Evolutionary conservation across 2,888 invertebrate species (phyloP), one percentile per base, ranked within the genome.

Genomic region (Nomada goodeniana): DNA sequence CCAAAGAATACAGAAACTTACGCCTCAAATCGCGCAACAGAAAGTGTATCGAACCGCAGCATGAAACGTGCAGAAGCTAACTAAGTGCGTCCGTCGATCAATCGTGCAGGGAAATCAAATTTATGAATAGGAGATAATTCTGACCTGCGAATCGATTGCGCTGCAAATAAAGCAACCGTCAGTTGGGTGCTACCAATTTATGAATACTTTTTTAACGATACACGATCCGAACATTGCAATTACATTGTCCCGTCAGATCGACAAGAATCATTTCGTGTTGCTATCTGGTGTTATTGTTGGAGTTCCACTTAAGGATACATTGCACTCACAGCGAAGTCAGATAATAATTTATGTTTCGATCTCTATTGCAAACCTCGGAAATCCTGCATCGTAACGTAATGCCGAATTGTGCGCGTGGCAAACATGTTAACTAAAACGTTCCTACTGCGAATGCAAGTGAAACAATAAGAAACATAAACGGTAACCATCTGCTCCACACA

Each of bases 241-340:
- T 55, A 61, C 2, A 10, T 9, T 20, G 60, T 61, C 60, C n/a
- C 5, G 52, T 36, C 36, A 0, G 10, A n/a, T 60, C 20, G 20
- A 10, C 10, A 70, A 15, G 23, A 60, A 70, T 71, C 42, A 52
- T 50, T 71, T 71, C 36, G 36, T 36, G 9, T 61, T 18, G 20
- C 47, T 70, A 70, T 70, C 70, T 70, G 29, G 15, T 60, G 70
- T 50, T 71, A 71, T 71, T 71, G 70, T 71, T 61, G 9, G 18
- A 71, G 36, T 71, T 60, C 52, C 61, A 71, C 50, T 71, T 71
- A 20, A 50, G 70, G 59, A 36, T 50, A 29, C 47, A 59, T 26
- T 50, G 47, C 29, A 20, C 69, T 59, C 47, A 1, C 47, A 61
- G 26, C 5, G 64, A 61, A 18, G 36, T 18, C 9, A 29, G 60